Conservation (phyloP, 2,888 invertebrate species). For the Dryomyza anilis region DNA sequence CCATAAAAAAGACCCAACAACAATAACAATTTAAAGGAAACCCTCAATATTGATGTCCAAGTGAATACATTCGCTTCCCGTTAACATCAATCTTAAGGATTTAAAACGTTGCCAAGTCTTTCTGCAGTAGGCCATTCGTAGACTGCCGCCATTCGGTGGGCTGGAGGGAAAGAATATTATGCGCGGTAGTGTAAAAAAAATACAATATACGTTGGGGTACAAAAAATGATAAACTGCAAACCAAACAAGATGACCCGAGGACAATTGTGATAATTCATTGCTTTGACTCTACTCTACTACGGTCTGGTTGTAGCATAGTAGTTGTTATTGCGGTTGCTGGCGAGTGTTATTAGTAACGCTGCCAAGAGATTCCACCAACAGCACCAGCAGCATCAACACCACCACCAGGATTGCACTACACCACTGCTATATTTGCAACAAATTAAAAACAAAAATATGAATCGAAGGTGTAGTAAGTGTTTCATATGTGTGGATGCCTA, state of each 20-base stretch:
- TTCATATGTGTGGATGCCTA: too few relatives aligned
- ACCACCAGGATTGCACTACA: neutral
- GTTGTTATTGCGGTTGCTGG: slow-evolving; percentile 29
- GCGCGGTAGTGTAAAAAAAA: neutral
- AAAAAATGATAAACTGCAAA: slow-evolving; percentile 50
- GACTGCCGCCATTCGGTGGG: neutral
- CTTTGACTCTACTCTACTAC: slow-evolving; percentile 29
- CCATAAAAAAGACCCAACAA: slow-evolving; percentile 13
- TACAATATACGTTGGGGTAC: slow-evolving; percentile 4
- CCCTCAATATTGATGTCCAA: slow-evolving; percentile 39
- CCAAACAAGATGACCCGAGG: slow-evolving; percentile 60
- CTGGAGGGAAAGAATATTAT: neutral
- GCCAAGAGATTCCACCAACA: neutral
- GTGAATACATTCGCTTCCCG: slow-evolving; percentile 54
- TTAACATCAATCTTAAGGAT: slow-evolving; percentile 58
- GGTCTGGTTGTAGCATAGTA: slow-evolving; percentile 26
- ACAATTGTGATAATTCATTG: slow-evolving; percentile 62
- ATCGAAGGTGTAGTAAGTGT: slow-evolving; percentile 26
- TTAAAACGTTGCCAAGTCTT: slow-evolving; percentile 34
- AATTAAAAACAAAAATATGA: slow-evolving; percentile 30
- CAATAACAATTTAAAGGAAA: slow-evolving; percentile 35
- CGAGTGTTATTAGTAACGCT: slow-evolving; percentile 12
- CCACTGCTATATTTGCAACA: slow-evolving; percentile 6
- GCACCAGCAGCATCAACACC: neutral
- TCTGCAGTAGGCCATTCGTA: neutral